phyloP scores from a whole-genome alignment of 2,888 invertebrate species.

The Nomada fabriciana region DNA sequence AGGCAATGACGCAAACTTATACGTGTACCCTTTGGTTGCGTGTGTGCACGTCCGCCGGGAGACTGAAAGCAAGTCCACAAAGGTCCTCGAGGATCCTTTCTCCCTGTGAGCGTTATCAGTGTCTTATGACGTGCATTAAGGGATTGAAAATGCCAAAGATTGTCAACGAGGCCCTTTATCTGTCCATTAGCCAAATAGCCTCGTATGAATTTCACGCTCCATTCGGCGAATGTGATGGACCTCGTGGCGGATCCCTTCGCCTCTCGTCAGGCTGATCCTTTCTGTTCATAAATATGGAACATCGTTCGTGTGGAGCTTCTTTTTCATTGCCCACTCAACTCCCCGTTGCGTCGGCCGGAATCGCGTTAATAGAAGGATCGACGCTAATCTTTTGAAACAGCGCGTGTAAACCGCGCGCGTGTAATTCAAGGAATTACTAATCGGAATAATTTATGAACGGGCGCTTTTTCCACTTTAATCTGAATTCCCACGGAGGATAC shows the following conservation, averaged over 20 bases:
- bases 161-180: slow-evolving; percentile 76
- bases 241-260: slow-evolving; percentile 40
- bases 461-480: background rate
- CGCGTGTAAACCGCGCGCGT: no score
- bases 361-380: background rate
- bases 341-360: background rate
- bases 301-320: slow-evolving; percentile 2
- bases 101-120: slow-evolving; percentile 70
- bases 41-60: background rate
- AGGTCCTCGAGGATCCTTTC: slow-evolving; percentile 37
- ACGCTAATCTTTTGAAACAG: no score
- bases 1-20: slow-evolving; percentile 57
- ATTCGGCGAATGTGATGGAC: slow-evolving; percentile 47
- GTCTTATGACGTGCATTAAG: slow-evolving; percentile 79
- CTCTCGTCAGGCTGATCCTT: slow-evolving; percentile 38
- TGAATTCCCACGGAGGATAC: background rate
- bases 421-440: no score
- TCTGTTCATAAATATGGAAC: slow-evolving; percentile 53
- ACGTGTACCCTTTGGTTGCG: slow-evolving; percentile 16
- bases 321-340: background rate
- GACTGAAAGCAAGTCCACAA: slow-evolving; percentile 20
- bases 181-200: slow-evolving; percentile 79
- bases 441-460: no score
- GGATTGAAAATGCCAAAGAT: slow-evolving; percentile 78
- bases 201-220: slow-evolving; percentile 70